Conservation (phyloP, 2,113 vertebrate genomes). For the Globicephala melas region DNA sequence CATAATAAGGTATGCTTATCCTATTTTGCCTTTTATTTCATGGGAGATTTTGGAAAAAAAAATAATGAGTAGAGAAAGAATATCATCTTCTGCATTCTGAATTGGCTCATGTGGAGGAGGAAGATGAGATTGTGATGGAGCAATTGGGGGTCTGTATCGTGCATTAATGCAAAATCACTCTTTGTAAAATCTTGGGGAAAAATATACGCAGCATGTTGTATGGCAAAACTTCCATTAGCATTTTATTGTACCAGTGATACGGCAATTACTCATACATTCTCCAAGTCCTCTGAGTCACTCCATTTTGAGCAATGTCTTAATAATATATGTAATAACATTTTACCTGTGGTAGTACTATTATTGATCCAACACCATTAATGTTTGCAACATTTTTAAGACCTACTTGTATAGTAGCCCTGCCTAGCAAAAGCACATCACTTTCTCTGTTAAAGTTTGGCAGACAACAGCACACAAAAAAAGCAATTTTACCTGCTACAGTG, state of each 20-base stretch:
- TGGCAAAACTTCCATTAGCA: slow-evolving; percentile 74
- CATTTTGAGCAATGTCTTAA: slow-evolving; percentile 81
- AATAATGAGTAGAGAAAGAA: neutral
- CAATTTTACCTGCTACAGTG: slow-evolving; percentile 81
- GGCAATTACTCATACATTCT: slow-evolving; percentile 71
- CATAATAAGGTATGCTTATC: neutral
- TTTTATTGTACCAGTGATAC: slow-evolving; percentile 75
- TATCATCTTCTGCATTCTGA: neutral
- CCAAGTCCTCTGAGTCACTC: slow-evolving; percentile 71
- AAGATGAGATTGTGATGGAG: slow-evolving; percentile 1
- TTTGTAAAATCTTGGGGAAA: slow-evolving; percentile 35
- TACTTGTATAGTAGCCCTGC: slow-evolving; percentile 73
- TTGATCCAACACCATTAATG: slow-evolving; percentile 86
- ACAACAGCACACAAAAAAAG: slow-evolving; percentile 82
- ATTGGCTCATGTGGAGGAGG: neutral
- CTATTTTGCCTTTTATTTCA: neutral
- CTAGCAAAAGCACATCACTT: slow-evolving; percentile 80
- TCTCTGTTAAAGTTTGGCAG: slow-evolving; percentile 82
- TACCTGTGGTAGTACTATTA: slow-evolving; percentile 82
- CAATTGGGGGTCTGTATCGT: neutral
- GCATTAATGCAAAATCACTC: slow-evolving; percentile 33
- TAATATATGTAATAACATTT: slow-evolving; percentile 82
- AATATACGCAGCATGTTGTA: slow-evolving; percentile 40
- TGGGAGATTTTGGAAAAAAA: neutral
- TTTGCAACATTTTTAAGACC: slow-evolving; percentile 81